Evolutionary conservation across 2,797 vertebrate genomes (phyloP).

Genomic region (Nothura maculosa): DNA sequence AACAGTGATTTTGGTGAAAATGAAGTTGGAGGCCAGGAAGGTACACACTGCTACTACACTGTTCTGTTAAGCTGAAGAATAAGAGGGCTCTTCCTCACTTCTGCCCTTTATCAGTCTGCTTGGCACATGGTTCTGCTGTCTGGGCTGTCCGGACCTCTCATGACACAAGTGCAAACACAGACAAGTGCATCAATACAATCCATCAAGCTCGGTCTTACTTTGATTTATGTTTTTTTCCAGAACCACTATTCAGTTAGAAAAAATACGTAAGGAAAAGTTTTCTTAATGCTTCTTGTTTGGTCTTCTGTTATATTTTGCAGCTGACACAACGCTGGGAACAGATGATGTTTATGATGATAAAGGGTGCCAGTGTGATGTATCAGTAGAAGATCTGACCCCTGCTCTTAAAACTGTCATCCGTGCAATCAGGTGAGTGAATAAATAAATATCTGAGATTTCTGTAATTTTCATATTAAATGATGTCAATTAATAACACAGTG

Average conservation of each 20-base stretch:
- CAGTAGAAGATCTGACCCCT: conserved; percentile 94
- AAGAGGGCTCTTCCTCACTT: not conserved
- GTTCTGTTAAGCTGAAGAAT: not conserved
- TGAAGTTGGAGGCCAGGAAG: not conserved
- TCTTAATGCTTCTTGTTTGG: conserved; percentile 3
- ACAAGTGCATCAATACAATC: not conserved
- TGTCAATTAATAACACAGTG: not conserved
- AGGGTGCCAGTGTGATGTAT: conserved; percentile 96
- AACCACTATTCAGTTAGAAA: not conserved
- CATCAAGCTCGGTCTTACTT: not conserved
- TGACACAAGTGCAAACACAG: not conserved
- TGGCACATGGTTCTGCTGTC: not conserved
- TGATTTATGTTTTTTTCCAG: not conserved
- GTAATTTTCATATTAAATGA: not conserved
- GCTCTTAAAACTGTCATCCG: conserved; percentile 95
- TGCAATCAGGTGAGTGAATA: conserved; percentile 91
- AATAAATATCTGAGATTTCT: not conserved
- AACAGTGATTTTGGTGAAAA: not conserved
- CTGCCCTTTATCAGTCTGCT: not conserved
- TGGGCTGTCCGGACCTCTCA: not conserved
- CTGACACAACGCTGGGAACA: conserved; percentile 88
- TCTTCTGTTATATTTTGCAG: conserved; percentile 79
- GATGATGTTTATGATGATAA: conserved; percentile 95
- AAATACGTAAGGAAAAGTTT: not conserved
- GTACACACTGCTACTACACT: not conserved